Evolutionary conservation across 2,888 invertebrate genomes (phyloP).

Genomic region (Himalopsyche kuldschensis): DNA sequence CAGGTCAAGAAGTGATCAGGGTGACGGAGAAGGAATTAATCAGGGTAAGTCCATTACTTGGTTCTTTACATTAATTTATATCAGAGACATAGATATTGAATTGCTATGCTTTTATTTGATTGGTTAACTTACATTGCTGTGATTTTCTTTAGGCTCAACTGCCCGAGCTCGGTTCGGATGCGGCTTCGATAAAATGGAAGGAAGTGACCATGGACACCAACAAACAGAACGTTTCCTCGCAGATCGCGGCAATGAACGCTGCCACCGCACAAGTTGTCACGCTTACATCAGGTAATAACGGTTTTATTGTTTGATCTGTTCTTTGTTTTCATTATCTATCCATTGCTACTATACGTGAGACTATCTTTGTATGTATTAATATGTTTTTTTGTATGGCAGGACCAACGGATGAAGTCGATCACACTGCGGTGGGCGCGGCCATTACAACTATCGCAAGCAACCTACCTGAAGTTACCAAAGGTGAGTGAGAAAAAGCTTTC

Average conservation of each 20-base stretch:
- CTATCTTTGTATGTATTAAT: not conserved
- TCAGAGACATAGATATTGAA: not conserved
- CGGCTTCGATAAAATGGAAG: slow-evolving; percentile 90
- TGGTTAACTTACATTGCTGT: not conserved
- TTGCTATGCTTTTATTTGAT: not conserved
- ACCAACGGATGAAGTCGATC: slow-evolving; percentile 86
- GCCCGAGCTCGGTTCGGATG: slow-evolving; percentile 78
- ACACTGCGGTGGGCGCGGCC: slow-evolving; percentile 94
- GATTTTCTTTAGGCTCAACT: slow-evolving; percentile 47
- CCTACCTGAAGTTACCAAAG: slow-evolving; percentile 93
- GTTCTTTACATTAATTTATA: not conserved
- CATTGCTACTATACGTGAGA: not conserved
- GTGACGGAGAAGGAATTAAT: slow-evolving; percentile 80
- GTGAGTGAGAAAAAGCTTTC: slow-evolving; percentile 48
- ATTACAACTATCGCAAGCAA: slow-evolving; percentile 97
- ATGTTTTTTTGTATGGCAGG: slow-evolving; percentile 49
- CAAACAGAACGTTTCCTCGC: slow-evolving; percentile 94
- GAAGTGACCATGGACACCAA: slow-evolving; percentile 92
- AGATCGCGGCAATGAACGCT: slow-evolving; percentile 98
- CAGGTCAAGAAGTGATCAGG: slow-evolving; percentile 85
- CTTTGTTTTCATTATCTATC: not conserved
- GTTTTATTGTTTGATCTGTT: not conserved
- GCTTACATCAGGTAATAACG: slow-evolving; percentile 69
- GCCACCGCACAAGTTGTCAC: slow-evolving; percentile 97
- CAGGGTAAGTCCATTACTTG: slow-evolving; percentile 46